A percentile compares a stretch with the other conserved stretches of the same genome.
Evolutionary conservation across 2,113 vertebrate genomes (phyloP).

Genomic region (Caloenas nicobarica): DNA sequence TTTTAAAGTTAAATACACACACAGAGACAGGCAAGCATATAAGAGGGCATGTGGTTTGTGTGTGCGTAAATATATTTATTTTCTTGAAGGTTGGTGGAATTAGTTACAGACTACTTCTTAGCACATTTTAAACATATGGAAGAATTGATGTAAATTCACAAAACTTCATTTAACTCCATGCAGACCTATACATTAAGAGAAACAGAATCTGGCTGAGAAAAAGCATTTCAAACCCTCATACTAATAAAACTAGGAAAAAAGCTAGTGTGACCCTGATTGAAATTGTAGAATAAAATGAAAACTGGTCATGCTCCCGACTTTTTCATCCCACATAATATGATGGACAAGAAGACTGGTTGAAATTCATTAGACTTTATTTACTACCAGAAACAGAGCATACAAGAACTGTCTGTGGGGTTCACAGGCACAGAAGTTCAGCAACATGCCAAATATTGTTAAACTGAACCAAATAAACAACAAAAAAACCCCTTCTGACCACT

Average conservation of each 20-base stretch:
- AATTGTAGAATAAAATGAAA: background rate
- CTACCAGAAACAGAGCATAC: background rate
- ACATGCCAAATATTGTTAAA: background rate
- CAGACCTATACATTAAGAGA: background rate
- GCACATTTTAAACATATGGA: background rate
- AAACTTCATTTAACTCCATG: background rate
- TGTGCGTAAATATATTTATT: background rate
- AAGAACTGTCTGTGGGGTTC: background rate
- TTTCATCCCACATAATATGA: background rate
- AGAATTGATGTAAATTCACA: background rate
- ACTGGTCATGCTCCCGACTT: background rate
- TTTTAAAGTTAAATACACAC: background rate
- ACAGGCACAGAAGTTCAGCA: background rate
- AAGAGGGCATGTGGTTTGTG: background rate
- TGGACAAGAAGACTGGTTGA: background rate
- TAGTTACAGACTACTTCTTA: background rate
- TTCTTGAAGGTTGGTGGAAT: background rate
- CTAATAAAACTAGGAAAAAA: background rate
- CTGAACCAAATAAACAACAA: background rate
- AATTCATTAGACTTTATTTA: background rate
- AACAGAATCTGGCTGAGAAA: background rate
- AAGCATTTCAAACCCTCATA: background rate
- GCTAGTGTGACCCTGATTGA: accelerated
- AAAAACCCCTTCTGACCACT: background rate
- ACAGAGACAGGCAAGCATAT: background rate